phyloP scores from a whole-genome alignment of 2,113 vertebrate species.

The Pseudopipra pipra region DNA sequence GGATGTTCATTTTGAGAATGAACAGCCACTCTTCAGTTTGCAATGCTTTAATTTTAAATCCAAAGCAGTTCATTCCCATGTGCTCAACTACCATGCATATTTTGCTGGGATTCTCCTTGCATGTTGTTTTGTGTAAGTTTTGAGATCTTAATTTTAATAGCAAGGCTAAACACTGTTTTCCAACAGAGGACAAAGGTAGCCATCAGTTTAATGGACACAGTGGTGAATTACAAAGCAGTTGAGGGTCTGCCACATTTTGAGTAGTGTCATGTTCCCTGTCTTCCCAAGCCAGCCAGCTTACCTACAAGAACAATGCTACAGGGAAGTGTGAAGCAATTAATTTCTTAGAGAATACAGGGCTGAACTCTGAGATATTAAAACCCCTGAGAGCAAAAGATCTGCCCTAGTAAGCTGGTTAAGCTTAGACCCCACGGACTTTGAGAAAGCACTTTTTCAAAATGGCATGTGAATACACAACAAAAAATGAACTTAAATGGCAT shows the following conservation, averaged over 20 bases:
- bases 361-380: neutral
- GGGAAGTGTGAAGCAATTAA: neutral
- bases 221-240: neutral
- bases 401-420: neutral
- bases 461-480: neutral
- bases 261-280: neutral
- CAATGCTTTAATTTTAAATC: neutral
- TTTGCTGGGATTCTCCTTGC: neutral
- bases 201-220: neutral
- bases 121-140: neutral
- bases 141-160: neutral
- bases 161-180: neutral
- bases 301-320: neutral
- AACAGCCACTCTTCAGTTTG: neutral
- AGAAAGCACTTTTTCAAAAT: neutral
- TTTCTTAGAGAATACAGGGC: neutral
- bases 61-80: neutral
- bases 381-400: neutral
- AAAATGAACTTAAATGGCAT: neutral
- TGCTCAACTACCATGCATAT: neutral
- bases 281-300: neutral
- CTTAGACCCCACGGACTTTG: neutral
- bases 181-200: neutral
- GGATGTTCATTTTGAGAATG: neutral
- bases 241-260: neutral